phyloP scores from a whole-genome alignment of 2,797 vertebrate genomes.

The Mareca strepera region DNA sequence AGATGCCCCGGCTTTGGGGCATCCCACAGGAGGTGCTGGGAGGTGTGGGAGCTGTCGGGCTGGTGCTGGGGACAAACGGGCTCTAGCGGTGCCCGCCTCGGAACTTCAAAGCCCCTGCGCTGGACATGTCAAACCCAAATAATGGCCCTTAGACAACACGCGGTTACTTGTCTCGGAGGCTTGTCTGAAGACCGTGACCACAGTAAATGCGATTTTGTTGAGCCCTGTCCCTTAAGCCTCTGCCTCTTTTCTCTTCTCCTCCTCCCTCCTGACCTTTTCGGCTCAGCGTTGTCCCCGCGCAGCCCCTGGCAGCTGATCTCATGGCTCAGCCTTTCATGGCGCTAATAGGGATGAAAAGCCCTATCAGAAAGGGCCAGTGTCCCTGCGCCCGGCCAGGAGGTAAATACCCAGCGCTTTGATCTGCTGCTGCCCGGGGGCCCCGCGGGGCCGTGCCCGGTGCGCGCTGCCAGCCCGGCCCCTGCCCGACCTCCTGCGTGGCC shows the following conservation, averaged over 20 bases:
- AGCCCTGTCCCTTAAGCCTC: conserved; percentile 65
- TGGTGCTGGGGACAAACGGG: neutral
- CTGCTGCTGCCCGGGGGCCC: neutral
- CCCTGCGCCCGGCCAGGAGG: conserved; percentile 34
- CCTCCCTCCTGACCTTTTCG: conserved; percentile 64
- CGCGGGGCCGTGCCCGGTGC: neutral
- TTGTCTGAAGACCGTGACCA: conserved; percentile 74
- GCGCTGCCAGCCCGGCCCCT: too few species aligned
- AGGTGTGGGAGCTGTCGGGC: neutral
- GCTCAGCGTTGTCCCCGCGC: conserved; percentile 50
- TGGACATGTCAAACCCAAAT: conserved; percentile 58
- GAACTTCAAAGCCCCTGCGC: conserved; percentile 39
- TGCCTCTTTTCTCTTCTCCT: conserved; percentile 67
- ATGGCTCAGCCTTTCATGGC: conserved; percentile 61
- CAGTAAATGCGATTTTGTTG: conserved; percentile 74
- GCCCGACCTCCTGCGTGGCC: too few species aligned
- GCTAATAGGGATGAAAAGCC: conserved; percentile 69
- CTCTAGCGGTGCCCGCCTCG: conserved; percentile 26
- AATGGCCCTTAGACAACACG: conserved; percentile 59
- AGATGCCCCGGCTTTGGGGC: too few species aligned
- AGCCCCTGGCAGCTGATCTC: conserved; percentile 70
- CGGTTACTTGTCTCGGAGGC: conserved; percentile 59
- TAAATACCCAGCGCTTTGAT: conserved; percentile 60
- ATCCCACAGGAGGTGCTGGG: neutral
- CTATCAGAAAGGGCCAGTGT: conserved; percentile 58